These are phyloP conservation scores for Pardosa pseudoannulata DNA, from an alignment of 2,888 invertebrate species.

Conservation along the genomic window DNA sequence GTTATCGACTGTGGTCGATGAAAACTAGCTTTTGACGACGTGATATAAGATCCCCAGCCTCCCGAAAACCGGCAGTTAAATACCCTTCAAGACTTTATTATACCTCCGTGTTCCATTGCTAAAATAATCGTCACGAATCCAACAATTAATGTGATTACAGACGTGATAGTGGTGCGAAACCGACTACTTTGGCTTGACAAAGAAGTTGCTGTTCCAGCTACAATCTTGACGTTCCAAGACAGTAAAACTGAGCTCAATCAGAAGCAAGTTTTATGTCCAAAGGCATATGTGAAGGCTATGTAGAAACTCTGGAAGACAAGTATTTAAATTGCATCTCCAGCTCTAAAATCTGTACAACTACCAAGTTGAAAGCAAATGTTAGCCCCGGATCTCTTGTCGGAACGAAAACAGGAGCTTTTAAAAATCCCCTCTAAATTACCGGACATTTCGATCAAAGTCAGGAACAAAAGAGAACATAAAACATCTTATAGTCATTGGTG, in stretches of 20 bases:
- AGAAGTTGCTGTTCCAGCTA: not conserved
- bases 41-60: not conserved
- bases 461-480: not conserved
- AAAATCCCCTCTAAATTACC: not conserved
- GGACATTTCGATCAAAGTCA: not conserved
- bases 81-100: not conserved
- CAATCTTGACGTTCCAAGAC: not conserved
- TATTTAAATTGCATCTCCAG: not conserved
- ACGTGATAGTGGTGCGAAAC: not conserved
- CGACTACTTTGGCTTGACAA: not conserved
- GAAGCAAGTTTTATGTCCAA: not conserved
- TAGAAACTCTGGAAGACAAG: not conserved
- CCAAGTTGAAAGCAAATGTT: not conserved
- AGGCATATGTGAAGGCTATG: not conserved
- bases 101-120: not conserved
- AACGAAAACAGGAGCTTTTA: not conserved
- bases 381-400: not conserved
- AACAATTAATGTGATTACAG: not conserved
- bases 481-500: constrained; percentile 3
- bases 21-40: not conserved
- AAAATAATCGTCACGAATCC: not conserved
- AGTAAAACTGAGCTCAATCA: not conserved
- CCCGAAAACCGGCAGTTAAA: not conserved
- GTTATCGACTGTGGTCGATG: not conserved
- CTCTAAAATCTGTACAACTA: not conserved